A percentile compares a stretch with the other conserved stretches of the same genome.
phyloP scores from a whole-genome alignment of 2,888 invertebrate genomes.

The Cephalotes varians region DNA sequence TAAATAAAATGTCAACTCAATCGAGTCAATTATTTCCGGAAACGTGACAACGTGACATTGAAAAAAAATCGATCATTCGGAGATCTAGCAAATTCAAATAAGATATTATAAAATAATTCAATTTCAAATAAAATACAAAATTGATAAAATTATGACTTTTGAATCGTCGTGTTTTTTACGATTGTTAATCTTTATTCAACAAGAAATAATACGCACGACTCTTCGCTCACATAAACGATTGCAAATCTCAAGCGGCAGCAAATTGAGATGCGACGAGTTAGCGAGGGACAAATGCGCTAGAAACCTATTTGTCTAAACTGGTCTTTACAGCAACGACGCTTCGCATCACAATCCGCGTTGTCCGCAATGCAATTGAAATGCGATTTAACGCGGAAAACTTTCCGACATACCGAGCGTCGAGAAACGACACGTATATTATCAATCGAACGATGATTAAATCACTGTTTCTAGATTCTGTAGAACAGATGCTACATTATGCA shows the following conservation, averaged over 20 bases:
- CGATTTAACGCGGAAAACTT: slow-evolving; percentile 5
- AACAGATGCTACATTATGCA: neutral
- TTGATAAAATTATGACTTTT: neutral
- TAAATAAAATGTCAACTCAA: neutral
- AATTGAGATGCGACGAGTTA: neutral
- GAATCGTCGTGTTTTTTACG: neutral
- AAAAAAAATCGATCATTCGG: neutral
- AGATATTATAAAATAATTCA: neutral
- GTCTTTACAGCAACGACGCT: neutral
- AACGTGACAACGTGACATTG: neutral
- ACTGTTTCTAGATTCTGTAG: neutral
- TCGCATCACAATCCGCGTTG: slow-evolving; percentile 21
- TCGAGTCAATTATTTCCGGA: neutral
- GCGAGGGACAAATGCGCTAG: slow-evolving; percentile 13
- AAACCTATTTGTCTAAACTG: slow-evolving; percentile 22
- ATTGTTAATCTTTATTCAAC: neutral
- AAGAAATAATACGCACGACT: neutral
- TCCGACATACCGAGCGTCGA: slow-evolving; percentile 3
- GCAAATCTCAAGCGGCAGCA: neutral
- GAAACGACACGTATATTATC: neutral
- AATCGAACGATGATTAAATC: neutral
- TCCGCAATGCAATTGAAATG: slow-evolving; percentile 15
- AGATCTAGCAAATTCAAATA: neutral
- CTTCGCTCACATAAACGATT: neutral
- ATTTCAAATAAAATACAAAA: neutral